Percentiles rank a stretch among this genome's conserved stretches.
These are phyloP conservation scores for Mystacornis crossleyi DNA, from an alignment of 2,113 vertebrate species.

Conservation along the genomic window DNA sequence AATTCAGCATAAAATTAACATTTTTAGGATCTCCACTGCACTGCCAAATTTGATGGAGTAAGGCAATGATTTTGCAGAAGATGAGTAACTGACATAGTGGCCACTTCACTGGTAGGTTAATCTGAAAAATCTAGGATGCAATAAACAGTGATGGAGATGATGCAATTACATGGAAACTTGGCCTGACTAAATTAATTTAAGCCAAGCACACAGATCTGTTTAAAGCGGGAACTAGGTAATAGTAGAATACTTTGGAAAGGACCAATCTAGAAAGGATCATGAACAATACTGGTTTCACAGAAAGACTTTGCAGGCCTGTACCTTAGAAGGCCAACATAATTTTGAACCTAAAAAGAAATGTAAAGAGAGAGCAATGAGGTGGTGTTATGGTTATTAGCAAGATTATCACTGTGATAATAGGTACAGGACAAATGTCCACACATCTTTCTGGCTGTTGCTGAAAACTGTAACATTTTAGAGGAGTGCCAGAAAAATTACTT, in stretches of 20 bases:
- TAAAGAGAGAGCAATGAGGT: neutral
- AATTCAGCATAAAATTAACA: neutral
- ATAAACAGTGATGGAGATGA: neutral
- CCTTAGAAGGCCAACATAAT: neutral
- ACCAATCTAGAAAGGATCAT: neutral
- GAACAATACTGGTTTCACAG: neutral
- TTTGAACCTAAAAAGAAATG: neutral
- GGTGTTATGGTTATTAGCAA: neutral
- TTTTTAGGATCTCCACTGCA: neutral
- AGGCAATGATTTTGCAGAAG: neutral
- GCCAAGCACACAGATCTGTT: neutral
- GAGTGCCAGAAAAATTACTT: neutral
- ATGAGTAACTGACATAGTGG: neutral
- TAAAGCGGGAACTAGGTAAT: neutral
- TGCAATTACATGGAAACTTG: fast-evolving
- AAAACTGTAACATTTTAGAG: neutral
- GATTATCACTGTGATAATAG: neutral
- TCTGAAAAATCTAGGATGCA: neutral
- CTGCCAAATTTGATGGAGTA: neutral
- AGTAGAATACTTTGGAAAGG: neutral
- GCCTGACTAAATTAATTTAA: neutral
- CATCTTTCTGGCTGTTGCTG: neutral
- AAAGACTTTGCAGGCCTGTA: neutral
- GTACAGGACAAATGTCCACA: neutral
- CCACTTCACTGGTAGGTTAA: neutral